A percentile compares a stretch with the other conserved stretches of the same genome.
phyloP scores from a whole-genome alignment of 2,888 invertebrate genomes.

The Myopa tessellatipennis region DNA sequence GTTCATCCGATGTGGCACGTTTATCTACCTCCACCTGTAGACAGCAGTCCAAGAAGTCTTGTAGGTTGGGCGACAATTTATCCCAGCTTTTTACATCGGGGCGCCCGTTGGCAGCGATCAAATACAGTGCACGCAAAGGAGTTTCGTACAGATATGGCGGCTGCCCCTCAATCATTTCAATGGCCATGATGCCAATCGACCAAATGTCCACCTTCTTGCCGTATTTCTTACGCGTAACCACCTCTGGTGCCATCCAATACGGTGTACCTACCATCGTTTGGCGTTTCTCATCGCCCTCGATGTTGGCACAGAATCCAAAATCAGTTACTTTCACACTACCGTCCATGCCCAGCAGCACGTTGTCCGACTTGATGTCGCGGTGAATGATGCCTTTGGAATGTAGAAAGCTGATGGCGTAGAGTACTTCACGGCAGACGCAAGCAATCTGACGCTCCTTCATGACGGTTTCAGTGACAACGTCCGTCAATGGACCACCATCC shows the following conservation, averaged over 20 bases:
- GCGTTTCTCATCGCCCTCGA: constrained; percentile 93
- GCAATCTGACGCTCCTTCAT: constrained; percentile 98
- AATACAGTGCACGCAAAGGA: constrained; percentile 89
- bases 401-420: constrained; percentile 89
- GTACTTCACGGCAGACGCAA: constrained; percentile 89
- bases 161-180: constrained; percentile 93
- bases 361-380: constrained; percentile 97
- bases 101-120: constrained; percentile 95
- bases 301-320: constrained; percentile 98
- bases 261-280: constrained; percentile 97
- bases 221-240: constrained; percentile 92
- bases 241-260: constrained; percentile 96
- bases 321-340: constrained; percentile 93
- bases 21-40: constrained; percentile 90
- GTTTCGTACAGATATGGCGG: constrained; percentile 97
- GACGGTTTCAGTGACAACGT: constrained; percentile 96
- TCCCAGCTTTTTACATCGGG: constrained; percentile 89
- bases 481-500: constrained; percentile 94
- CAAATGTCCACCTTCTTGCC: constrained; percentile 94
- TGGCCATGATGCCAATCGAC: constrained; percentile 98
- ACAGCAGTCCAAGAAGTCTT: constrained; percentile 88
- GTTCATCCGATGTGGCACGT: constrained; percentile 86
- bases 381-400: constrained; percentile 92
- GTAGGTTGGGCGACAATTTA: constrained; percentile 80
- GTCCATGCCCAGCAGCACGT: constrained; percentile 92